A percentile compares a stretch with the other conserved stretches of the same genome.
phyloP scores from a whole-genome alignment of 2,797 vertebrate species.

The Menidia menidia region DNA sequence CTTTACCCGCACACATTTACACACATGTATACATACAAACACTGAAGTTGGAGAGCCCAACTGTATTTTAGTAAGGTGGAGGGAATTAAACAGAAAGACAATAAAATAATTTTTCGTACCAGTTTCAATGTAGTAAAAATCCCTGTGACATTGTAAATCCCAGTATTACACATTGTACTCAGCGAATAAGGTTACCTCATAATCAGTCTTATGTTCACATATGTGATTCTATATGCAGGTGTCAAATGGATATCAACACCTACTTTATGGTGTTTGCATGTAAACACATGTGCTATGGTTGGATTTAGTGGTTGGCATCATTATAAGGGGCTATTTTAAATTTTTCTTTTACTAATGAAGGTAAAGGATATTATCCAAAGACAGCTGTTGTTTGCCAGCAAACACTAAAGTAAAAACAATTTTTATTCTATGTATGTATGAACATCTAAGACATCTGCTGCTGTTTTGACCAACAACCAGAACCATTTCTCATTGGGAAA shows the following conservation, averaged over 20 bases:
- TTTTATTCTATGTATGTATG: not conserved
- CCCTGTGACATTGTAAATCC: constrained; percentile 33
- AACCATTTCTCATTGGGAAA: not conserved
- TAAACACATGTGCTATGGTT: constrained; percentile 19
- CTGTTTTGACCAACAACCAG: constrained; percentile 5
- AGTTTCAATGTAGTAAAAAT: constrained; percentile 44
- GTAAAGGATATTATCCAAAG: constrained; percentile 26
- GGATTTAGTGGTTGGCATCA: constrained; percentile 25
- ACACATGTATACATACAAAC: constrained; percentile 22
- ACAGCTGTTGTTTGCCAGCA: constrained; percentile 4
- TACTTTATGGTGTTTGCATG: not conserved
- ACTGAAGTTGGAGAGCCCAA: constrained; percentile 15
- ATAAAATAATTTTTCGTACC: constrained; percentile 30
- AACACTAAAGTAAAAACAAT: not conserved
- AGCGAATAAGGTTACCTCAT: not conserved
- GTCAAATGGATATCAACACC: not conserved
- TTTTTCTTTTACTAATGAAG: constrained; percentile 25
- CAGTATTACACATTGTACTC: not conserved
- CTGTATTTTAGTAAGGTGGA: constrained; percentile 24
- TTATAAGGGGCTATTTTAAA: constrained; percentile 26
- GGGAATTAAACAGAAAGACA: constrained; percentile 45
- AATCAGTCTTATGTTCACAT: not conserved
- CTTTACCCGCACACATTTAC: constrained; percentile 23
- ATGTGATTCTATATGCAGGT: not conserved
- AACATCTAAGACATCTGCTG: constrained; percentile 2